Evolutionary conservation across 2,113 vertebrate species (phyloP).

Genomic region (Hydropotes inermis): DNA sequence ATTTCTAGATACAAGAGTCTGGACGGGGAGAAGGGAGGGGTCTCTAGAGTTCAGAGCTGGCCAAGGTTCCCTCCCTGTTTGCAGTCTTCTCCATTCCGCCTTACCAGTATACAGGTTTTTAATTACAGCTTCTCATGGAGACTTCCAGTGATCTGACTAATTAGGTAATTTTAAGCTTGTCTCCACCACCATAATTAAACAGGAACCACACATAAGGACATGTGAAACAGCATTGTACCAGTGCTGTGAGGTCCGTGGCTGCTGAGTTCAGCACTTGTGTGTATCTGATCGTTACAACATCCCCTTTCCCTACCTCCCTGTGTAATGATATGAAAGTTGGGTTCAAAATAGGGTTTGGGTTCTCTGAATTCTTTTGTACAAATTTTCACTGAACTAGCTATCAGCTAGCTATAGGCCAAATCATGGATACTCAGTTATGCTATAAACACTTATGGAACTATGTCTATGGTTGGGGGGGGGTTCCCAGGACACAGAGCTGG

Average conservation of each 20-base stretch:
- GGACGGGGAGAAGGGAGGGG: background rate
- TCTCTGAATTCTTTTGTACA: background rate
- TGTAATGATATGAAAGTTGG: background rate
- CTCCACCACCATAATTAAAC: slow-evolving; percentile 53
- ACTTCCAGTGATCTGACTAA: slow-evolving; percentile 58
- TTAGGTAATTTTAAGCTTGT: slow-evolving; percentile 56
- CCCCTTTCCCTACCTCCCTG: background rate
- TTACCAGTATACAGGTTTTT: slow-evolving; percentile 34
- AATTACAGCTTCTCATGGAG: slow-evolving; percentile 52
- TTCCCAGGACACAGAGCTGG: background rate
- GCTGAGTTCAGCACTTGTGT: background rate
- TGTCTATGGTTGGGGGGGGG: background rate
- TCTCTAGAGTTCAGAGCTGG: background rate
- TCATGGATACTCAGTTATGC: background rate
- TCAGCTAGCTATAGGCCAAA: background rate
- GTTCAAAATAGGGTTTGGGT: background rate
- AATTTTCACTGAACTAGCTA: background rate
- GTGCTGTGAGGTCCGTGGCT: background rate
- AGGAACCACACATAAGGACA: slow-evolving; percentile 27
- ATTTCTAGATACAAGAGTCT: background rate
- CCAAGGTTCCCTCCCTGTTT: background rate
- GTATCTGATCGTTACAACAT: background rate
- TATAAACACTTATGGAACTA: background rate
- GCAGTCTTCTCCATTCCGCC: background rate
- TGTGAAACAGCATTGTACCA: background rate